These are phyloP conservation scores for Aplochiton taeniatus DNA, from an alignment of 2,797 vertebrate species.

Conservation along the genomic window DNA sequence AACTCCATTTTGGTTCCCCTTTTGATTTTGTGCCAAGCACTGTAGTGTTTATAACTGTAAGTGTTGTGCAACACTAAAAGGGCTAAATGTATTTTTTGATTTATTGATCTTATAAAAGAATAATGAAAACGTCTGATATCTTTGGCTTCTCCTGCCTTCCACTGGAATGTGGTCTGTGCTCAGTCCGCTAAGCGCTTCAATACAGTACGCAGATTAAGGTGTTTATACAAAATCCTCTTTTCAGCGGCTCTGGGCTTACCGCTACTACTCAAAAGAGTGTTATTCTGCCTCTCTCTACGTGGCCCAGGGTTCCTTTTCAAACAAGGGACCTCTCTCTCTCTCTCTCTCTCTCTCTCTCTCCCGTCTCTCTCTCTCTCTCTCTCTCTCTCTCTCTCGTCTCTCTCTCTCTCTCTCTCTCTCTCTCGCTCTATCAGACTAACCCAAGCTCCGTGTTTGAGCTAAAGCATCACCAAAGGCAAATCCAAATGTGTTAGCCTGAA, in stretches of 20 bases:
- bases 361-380: no score
- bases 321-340: conserved; percentile 4
- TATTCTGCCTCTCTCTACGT: conserved; percentile 15
- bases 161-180: conserved; percentile 26
- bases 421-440: no score
- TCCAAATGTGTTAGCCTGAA: no score
- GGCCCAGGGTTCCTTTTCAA: conserved; percentile 28
- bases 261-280: conserved; percentile 16
- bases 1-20: conserved; percentile 6
- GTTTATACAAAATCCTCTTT: conserved; percentile 40
- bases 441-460: no score
- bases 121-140: conserved; percentile 21
- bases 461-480: no score
- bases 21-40: conserved; percentile 10
- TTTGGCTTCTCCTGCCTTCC: conserved; percentile 23
- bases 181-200: conserved; percentile 34
- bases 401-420: no score
- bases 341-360: no score
- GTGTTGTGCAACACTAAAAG: conserved; percentile 20
- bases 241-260: conserved; percentile 20
- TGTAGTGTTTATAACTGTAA: conserved; percentile 11
- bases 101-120: conserved; percentile 20
- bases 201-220: conserved; percentile 39
- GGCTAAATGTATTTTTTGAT: conserved; percentile 25
- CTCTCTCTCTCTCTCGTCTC: no score